phyloP scores from a whole-genome alignment of 2,113 vertebrate genomes.

The Hyperoodon ampullatus region DNA sequence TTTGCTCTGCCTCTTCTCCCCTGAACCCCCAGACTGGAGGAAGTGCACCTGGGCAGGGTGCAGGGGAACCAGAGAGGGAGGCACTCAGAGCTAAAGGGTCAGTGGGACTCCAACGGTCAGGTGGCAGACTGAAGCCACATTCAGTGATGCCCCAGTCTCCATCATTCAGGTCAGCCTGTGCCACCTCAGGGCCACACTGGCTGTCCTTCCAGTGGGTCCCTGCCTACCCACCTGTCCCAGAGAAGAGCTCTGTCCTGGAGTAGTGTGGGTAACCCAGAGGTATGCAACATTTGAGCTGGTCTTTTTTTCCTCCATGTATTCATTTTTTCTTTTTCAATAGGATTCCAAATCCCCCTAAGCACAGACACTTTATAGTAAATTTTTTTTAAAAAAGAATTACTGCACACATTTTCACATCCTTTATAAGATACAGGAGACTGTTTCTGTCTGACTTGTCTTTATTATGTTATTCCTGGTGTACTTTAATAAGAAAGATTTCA shows the following conservation, averaged over 20 bases:
- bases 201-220: not conserved
- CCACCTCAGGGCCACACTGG: not conserved
- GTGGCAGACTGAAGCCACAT: not conserved
- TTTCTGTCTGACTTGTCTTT: constrained; percentile 27
- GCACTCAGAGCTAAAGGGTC: not conserved
- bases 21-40: not conserved
- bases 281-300: not conserved
- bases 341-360: constrained; percentile 43
- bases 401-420: not conserved
- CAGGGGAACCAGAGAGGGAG: not conserved
- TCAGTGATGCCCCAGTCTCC: not conserved
- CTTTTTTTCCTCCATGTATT: not conserved
- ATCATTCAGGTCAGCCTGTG: not conserved
- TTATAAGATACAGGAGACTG: not conserved
- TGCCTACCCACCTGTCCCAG: not conserved
- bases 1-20: not conserved
- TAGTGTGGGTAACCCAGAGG: not conserved
- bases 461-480: not conserved
- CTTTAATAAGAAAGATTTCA: constrained; percentile 31
- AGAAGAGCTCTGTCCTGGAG: not conserved
- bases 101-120: not conserved
- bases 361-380: constrained; percentile 11
- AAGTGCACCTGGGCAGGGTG: not conserved
- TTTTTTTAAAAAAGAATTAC: not conserved
- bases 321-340: constrained; percentile 43